These are phyloP conservation scores for Sphaerodactylus townsendi DNA, from an alignment of 2,113 vertebrate species.

Conservation along the genomic window DNA sequence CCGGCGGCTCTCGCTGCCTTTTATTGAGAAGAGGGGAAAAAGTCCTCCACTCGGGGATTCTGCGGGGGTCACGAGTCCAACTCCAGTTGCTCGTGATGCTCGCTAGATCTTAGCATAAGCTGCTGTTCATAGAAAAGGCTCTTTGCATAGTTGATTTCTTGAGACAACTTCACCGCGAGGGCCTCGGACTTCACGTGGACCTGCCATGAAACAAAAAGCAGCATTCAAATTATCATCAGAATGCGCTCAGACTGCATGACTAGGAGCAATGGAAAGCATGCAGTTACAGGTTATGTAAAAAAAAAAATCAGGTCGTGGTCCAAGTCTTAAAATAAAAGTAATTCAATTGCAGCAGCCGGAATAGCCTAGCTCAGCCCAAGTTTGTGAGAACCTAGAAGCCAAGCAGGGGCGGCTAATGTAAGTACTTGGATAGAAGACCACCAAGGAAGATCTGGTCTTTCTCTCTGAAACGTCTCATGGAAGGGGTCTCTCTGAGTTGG, in stretches of 20 bases:
- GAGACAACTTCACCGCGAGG: slow-evolving; percentile 91
- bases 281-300: too few species aligned
- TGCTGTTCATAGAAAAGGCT: slow-evolving; percentile 98
- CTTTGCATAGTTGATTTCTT: slow-evolving; percentile 99
- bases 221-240: background rate
- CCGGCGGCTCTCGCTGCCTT: background rate
- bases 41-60: background rate
- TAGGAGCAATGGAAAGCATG: background rate
- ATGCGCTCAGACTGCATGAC: fast-evolving
- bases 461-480: too few species aligned
- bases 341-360: too few species aligned
- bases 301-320: too few species aligned
- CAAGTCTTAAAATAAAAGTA: too few species aligned
- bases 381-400: too few species aligned
- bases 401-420: too few species aligned
- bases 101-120: slow-evolving; percentile 89
- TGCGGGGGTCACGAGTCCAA: slow-evolving; percentile 83
- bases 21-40: background rate
- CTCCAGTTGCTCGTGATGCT: slow-evolving; percentile 83
- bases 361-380: too few species aligned
- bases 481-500: too few species aligned
- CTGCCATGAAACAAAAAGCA: slow-evolving; percentile 65
- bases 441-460: too few species aligned
- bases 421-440: too few species aligned
- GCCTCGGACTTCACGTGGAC: slow-evolving; percentile 92